These are phyloP conservation scores for Ptilorrhoa leucosticta DNA, from an alignment of 2,113 vertebrate species.

Conservation along the genomic window DNA sequence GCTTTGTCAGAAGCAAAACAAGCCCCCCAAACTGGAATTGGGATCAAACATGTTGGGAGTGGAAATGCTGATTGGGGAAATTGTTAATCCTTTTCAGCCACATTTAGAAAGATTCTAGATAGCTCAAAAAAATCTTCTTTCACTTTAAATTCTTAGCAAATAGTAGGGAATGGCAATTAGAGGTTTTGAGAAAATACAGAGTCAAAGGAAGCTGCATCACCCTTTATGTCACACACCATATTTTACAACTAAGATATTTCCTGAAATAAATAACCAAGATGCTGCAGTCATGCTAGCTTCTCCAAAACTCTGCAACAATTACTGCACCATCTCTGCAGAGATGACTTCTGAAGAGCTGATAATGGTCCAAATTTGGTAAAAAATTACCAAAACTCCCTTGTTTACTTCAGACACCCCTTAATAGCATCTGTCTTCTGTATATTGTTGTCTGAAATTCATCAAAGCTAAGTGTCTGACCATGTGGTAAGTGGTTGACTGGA, in stretches of 20 bases:
- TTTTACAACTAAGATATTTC: neutral
- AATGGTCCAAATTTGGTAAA: neutral
- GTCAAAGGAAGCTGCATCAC: neutral
- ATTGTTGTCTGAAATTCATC: neutral
- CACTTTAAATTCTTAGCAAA: neutral
- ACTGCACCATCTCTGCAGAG: neutral
- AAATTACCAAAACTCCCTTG: neutral
- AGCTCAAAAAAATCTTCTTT: neutral
- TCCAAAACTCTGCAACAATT: neutral
- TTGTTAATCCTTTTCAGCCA: neutral
- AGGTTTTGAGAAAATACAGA: neutral
- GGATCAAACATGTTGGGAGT: neutral
- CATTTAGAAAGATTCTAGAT: neutral
- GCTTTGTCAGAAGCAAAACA: neutral
- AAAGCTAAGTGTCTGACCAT: neutral
- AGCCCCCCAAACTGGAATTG: rapidly evolving
- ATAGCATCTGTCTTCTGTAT: neutral
- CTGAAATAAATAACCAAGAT: neutral
- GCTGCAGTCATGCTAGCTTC: neutral
- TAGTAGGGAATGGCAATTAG: neutral
- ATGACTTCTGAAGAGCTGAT: neutral
- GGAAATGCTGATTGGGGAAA: neutral
- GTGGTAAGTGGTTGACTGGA: neutral
- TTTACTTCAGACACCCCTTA: neutral
- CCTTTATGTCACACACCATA: neutral